Conservation (phyloP, 2,888 invertebrate species). For the Cephus pulcher region DNA sequence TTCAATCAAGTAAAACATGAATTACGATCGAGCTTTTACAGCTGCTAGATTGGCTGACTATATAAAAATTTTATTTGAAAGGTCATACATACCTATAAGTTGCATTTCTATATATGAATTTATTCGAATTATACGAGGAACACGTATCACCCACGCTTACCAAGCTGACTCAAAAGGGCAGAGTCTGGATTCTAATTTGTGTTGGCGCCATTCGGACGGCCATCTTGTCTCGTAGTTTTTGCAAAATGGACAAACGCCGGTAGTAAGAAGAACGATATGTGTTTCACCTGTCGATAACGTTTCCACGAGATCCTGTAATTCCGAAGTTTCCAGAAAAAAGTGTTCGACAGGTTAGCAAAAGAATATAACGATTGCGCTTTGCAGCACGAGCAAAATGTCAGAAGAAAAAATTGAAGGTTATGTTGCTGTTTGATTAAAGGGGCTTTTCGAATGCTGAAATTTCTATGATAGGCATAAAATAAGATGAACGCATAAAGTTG, state of each 20-base stretch:
- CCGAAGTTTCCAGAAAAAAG: too few species aligned
- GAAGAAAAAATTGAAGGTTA: neutral
- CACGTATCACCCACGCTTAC: neutral
- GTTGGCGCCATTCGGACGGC: neutral
- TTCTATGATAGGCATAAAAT: neutral
- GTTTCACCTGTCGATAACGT: too few species aligned
- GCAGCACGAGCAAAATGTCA: neutral
- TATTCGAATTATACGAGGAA: neutral
- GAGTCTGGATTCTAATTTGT: neutral
- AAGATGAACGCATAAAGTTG: neutral
- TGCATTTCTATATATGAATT: neutral
- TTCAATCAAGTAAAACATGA: neutral
- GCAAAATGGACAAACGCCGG: neutral
- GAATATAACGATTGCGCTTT: neutral
- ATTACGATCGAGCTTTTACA: neutral
- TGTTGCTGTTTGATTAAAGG: neutral
- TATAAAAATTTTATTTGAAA: neutral
- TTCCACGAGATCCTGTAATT: too few species aligned
- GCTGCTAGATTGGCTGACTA: neutral
- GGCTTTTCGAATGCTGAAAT: neutral
- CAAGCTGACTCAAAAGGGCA: neutral
- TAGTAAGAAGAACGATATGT: neutral
- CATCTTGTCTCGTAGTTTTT: neutral
- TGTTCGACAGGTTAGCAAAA: neutral
- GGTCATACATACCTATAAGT: neutral